A percentile compares a stretch with the other conserved stretches of the same genome.
Conservation (phyloP, 2,888 invertebrate species). For the Isoperla grammatica region DNA sequence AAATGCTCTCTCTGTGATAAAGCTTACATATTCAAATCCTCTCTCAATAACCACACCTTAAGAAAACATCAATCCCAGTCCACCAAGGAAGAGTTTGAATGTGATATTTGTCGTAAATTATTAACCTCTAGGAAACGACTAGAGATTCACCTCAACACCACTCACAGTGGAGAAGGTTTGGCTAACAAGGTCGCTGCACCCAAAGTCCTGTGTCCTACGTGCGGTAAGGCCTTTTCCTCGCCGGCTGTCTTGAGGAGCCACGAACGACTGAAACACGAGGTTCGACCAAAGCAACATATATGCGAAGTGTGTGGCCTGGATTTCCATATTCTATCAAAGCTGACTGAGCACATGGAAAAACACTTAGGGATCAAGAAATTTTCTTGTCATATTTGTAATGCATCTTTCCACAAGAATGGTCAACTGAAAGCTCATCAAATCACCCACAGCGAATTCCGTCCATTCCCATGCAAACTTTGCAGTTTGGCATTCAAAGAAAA, state of each 20-base stretch:
- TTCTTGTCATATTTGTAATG: too few species aligned
- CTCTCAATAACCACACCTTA: too few species aligned
- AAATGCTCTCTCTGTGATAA: too few species aligned
- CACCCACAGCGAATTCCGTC: not conserved
- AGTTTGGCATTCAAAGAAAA: not conserved
- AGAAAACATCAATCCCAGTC: too few species aligned
- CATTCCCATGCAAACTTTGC: not conserved
- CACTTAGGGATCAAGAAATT: too few species aligned
- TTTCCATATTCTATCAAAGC: constrained; percentile 9
- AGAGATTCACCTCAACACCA: constrained; percentile 4
- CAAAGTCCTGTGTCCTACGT: not conserved
- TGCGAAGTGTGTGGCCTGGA: constrained; percentile 21
- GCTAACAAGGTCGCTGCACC: not conserved
- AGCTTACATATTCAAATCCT: too few species aligned
- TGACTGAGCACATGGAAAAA: too few species aligned
- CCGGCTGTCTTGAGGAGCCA: not conserved
- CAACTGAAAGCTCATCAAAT: too few species aligned
- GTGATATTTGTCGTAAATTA: constrained; percentile 16
- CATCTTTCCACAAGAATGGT: too few species aligned
- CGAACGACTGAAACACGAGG: constrained; percentile 20
- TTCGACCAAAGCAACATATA: constrained; percentile 19
- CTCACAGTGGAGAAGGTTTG: not conserved
- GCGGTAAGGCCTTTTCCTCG: not conserved
- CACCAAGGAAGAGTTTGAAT: not conserved
- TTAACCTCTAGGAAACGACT: constrained; percentile 16